Evolutionary conservation across 2,888 invertebrate genomes (phyloP), one percentile per base, ranked within the genome.

Genomic region (Nudaria mundana): DNA sequence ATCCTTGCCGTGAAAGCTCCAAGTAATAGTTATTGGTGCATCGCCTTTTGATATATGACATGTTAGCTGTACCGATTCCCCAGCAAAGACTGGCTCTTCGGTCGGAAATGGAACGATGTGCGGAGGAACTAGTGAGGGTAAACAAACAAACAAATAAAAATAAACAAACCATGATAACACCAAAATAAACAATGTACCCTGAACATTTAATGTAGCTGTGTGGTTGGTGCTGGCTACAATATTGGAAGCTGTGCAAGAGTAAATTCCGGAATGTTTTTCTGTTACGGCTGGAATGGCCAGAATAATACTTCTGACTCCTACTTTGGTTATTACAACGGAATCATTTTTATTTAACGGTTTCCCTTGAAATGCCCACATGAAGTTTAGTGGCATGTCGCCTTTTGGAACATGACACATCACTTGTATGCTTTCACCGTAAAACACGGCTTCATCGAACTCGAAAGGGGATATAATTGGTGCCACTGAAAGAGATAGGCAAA

Each of bases 171-270:
- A 65, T 62, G 59, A 62, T 65, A 63, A 72, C 56, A 53, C 51
- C 53, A 62, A 53, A 61, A 63, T 58, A 60, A 59, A 52, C 50
- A 58, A 68, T 77, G 76, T 91, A 93, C 93, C 93, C 82, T 93
- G 92, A 63, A 94, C 92, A 66, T 90, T 85, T 67, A 94, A 83
- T 56, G 81, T 79, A 43, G 92, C 90, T 44, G 92, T 91, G 81
- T 91, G 91, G 66, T 90, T 91, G 57, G 91, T 90, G 66, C 81
- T 86, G 44, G 94, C 94, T 72, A 93, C 93, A 52, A 79, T 75
- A 81, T 94, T 95, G 52, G 90, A 90, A 40, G 93, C 94, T 56
- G 91, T 90, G 81, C 95, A 95, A 32, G 94, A 94, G 76, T 94
- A 95, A 73, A 92, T 92, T 52, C 95, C 95, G 30, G 92, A 91